Evolutionary conservation across 2,797 vertebrate species (phyloP).

Genomic region (Ataeniobius toweri): DNA sequence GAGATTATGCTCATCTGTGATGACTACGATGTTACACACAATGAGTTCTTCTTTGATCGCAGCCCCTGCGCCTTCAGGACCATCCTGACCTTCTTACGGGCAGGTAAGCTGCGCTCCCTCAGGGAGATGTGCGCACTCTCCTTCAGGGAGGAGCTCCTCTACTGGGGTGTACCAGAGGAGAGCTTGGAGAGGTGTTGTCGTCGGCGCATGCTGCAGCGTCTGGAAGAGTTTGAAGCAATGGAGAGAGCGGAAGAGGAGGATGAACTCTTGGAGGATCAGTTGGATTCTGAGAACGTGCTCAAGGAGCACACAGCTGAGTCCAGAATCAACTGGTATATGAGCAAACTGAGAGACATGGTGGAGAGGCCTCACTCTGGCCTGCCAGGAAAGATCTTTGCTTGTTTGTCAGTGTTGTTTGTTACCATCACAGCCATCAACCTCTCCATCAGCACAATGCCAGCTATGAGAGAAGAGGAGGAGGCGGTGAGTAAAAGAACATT

Average conservation of each 20-base stretch:
- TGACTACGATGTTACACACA: constrained; percentile 92
- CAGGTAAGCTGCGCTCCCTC: constrained; percentile 91
- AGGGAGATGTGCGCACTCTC: constrained; percentile 95
- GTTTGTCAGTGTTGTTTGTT: constrained; percentile 95
- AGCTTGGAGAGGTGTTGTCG: constrained; percentile 96
- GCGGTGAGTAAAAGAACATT: constrained; percentile 82
- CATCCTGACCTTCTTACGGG: constrained; percentile 94
- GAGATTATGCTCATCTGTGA: constrained; percentile 96
- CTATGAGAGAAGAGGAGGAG: constrained; percentile 94
- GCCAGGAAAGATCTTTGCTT: constrained; percentile 97
- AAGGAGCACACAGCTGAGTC: constrained; percentile 70
- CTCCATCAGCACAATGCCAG: constrained; percentile 98
- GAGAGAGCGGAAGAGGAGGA: constrained; percentile 85
- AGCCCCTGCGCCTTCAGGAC: constrained; percentile 94
- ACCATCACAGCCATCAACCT: constrained; percentile 97
- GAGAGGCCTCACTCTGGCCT: constrained; percentile 97
- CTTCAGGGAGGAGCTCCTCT: constrained; percentile 95
- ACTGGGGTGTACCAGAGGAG: constrained; percentile 98
- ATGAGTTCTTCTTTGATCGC: constrained; percentile 98
- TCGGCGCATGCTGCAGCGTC: constrained; percentile 90
- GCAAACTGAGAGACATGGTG: constrained; percentile 93
- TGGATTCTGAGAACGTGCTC: constrained; percentile 77
- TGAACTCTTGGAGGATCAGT: constrained; percentile 75
- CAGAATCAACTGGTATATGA: constrained; percentile 86
- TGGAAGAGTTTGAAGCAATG: constrained; percentile 93